Base-by-base conservation (phyloP, 2,888 invertebrate species). In the Andrena marginata region DNA sequence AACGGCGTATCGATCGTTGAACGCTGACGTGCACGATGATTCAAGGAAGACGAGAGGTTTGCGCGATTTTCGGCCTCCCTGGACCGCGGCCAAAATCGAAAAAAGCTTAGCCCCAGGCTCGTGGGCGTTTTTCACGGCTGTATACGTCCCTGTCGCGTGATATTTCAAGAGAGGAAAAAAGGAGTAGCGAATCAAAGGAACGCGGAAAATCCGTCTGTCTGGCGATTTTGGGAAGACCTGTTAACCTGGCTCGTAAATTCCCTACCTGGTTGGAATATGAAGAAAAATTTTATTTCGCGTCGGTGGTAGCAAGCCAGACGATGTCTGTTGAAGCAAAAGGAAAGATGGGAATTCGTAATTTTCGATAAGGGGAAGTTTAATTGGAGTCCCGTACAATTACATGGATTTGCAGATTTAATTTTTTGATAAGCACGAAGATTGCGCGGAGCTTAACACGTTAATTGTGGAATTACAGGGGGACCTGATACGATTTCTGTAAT, bases 21-120 rank as follows among this genome's bases (percentile, higher is more conserved):
- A 49, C 20, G 42, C 42, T 42, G 29, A 48, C 42, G 31, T 7
- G 8, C 31, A 16, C 23, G 67, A 33, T 76, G 82, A 82, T 79
- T 84, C 71, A 63, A 68, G 62, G 73, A 76, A 72, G 48, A n/a
- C 49, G 75, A 73, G 75, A 67, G 64, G 42, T 33, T 42, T 70
- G 76, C 75, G 65, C 84, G 82, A 42, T 78, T 76, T 76, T 72
- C 51, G 72, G 63, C 51, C 26, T 2, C 51, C 67, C 73, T 82
- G 84, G 82, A 82, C 20, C 69, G 20, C 4, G 73, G 76, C 82
- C 82, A 84, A 79, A 73, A 70, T 71, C 63, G 42, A 51, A 79
- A 80, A 82, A 76, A 72, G 62, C 48, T 62, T 62, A 23, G 16
- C 64, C 68, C 71, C 29, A 48, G 29, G 62, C 42, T 23, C 31